Percentiles rank a stretch among this genome's conserved stretches.
Conservation (phyloP, 64 coral and sea anemone genomes). For the Montipora cactus region DNA sequence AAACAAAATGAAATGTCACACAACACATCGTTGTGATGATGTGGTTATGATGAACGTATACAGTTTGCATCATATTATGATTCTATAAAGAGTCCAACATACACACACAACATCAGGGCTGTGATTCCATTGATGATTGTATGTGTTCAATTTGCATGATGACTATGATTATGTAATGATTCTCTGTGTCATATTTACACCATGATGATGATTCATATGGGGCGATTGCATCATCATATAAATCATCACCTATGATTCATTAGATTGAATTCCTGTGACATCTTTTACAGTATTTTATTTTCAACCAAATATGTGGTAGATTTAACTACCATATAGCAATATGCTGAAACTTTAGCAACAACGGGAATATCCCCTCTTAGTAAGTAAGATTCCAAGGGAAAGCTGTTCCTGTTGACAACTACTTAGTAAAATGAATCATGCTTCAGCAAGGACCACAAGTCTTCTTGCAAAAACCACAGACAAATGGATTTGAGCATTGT, state of each 20-base stretch:
- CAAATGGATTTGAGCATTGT: neutral
- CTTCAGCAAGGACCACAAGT: neutral
- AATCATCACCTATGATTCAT: too few species aligned
- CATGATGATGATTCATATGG: neutral
- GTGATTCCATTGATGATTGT: neutral
- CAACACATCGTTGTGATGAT: neutral
- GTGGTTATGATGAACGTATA: too few species aligned
- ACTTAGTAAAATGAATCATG: too few species aligned
- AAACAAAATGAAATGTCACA: neutral
- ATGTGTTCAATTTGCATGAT: neutral
- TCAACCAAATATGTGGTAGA: too few species aligned
- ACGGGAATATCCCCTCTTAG: too few species aligned
- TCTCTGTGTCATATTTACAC: neutral
- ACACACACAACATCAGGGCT: neutral
- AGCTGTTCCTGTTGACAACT: too few species aligned
- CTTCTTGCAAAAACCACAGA: neutral
- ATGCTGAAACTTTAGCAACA: too few species aligned
- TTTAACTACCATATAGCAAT: too few species aligned
- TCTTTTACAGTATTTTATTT: too few species aligned
- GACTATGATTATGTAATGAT: neutral
- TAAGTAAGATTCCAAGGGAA: too few species aligned
- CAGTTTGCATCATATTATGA: too few species aligned
- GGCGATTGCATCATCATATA: too few species aligned
- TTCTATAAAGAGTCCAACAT: neutral
- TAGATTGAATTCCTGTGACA: neutral